Evolutionary conservation across 2,113 vertebrate species (phyloP), one percentile per base, ranked within the genome.

Genomic region (Phylloscopus trochiloides): DNA sequence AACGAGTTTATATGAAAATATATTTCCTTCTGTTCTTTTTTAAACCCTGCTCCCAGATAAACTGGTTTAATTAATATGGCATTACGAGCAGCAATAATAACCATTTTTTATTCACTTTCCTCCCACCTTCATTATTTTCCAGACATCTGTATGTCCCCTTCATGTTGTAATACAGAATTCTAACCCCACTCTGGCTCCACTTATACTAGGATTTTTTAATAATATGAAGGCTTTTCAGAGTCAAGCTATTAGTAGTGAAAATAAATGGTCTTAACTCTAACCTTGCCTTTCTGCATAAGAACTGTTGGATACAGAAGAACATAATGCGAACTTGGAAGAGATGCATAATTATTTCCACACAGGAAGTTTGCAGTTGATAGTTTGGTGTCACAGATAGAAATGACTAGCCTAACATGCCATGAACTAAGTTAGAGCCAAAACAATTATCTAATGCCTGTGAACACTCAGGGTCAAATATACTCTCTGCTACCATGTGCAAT

Each of bases 291-390:
- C 70, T 88, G 77, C 15, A 1, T 58, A 70, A 86, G 48, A 93
- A 80, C 71, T 59, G 29, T 14, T 86, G 72, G 72, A 67, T 79
- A 86, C 77, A n/a, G 48, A 86, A 91, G n/a, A 43, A 80, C 36
- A 36, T 67, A 74, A 89, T 24, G 68, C 6, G 6, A 47, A 43
- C 89, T 94, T 9, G 2, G 86, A 89, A 91, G 91, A 97, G 48
- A 94, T 78, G 80, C 70, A 72, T 85, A 92, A 91, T 84, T 95
- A 63, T 95, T 95, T 97, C 91, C 95, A 96, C 68, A 94, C 93
- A 96, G 94, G 95, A 96, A 96, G 87, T 78, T 34, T 82, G 78
- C 71, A 93, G 62, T 73, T 91, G 94, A 97, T 96, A 97, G 84
- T 85, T 78, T 0, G 2, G 85, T 97, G 95, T 90, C 88, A 88